Evolutionary conservation across 92 coral and sea anemone species (phyloP), one percentile per base, ranked within the genome.

Genomic region (Bergia sp.): DNA sequence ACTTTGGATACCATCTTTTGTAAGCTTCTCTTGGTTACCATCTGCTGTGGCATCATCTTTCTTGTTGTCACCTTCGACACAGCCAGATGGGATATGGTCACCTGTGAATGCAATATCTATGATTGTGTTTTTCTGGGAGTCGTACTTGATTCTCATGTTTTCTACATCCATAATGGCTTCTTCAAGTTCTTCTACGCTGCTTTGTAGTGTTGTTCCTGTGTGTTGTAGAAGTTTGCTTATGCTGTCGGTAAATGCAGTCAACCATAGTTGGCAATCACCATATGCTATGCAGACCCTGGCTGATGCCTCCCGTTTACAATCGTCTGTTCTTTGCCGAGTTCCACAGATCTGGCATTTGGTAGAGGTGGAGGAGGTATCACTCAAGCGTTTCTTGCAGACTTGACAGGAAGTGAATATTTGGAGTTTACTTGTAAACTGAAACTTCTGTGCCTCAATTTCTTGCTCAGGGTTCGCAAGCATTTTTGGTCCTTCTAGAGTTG

Each of bases 381-480:
- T 55, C 73, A 81, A 81, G 61, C 85, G 85, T 81, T 55, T 81
- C 85, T 81, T 81, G 85, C 73, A 53, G 47, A 81, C 85, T 81
- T 81, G 85, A 36, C 85, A 81, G 36, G 85, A 81, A 15, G 37
- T 81, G 61, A 55, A 57, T 81, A 81, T 57, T 29, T 81, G 73
- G 12, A 81, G 85, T 38, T 82, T 89, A 81, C 57, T 89, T 40
- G 77, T 37, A 89, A 81, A 74, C 72, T 89, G 77, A 72, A 89
- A 89, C 75, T 89, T 73, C 66, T 80, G 82, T 55, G 66, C 89
- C 61, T 80, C 79, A 37, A 65, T 86, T 58, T 86, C 89, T 86
- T 76, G 69, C 41, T 76, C 89, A 29, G 74, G 82, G 73, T 66
- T 18, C n/a, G 23, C 82, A 64, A 89, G 88, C 49, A 89, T n/a